Percentiles rank a stretch among this genome's conserved stretches.
Conservation (phyloP, 2,797 vertebrate genomes). For the Hirundo rustica region DNA sequence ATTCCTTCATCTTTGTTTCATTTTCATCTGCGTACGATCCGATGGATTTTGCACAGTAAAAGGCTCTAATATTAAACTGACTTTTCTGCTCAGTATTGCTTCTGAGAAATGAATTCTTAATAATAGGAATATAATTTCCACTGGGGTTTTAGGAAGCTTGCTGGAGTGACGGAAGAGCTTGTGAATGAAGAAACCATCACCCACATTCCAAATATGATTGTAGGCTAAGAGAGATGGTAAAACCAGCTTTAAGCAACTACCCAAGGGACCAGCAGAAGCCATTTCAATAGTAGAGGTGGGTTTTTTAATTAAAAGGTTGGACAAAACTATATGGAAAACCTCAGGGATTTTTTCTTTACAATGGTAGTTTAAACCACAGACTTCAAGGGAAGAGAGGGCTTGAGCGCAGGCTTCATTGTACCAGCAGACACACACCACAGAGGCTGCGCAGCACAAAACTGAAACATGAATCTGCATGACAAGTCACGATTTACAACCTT, state of each 20-base stretch:
- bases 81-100: background rate
- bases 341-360: constrained; percentile 25
- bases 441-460: background rate
- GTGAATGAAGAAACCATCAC: constrained; percentile 30
- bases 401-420: background rate
- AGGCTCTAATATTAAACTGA: constrained; percentile 12
- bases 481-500: constrained; percentile 39
- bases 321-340: constrained; percentile 34
- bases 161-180: constrained; percentile 23
- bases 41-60: constrained; percentile 10
- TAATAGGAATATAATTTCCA: constrained; percentile 27
- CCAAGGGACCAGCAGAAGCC: constrained; percentile 29
- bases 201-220: constrained; percentile 11
- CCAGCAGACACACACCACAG: background rate
- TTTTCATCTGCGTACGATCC: background rate
- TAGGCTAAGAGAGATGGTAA: background rate
- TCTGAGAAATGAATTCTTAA: constrained; percentile 39
- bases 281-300: background rate
- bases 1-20: constrained; percentile 27
- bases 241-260: constrained; percentile 10
- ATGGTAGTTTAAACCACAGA: constrained; percentile 1
- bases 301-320: constrained; percentile 57
- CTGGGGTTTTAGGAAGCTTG: background rate
- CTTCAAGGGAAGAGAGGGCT: background rate
- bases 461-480: constrained; percentile 44